Conservation (phyloP, 1,140 invertebrate genomes). For the Caenorhabditis tropicalis region DNA sequence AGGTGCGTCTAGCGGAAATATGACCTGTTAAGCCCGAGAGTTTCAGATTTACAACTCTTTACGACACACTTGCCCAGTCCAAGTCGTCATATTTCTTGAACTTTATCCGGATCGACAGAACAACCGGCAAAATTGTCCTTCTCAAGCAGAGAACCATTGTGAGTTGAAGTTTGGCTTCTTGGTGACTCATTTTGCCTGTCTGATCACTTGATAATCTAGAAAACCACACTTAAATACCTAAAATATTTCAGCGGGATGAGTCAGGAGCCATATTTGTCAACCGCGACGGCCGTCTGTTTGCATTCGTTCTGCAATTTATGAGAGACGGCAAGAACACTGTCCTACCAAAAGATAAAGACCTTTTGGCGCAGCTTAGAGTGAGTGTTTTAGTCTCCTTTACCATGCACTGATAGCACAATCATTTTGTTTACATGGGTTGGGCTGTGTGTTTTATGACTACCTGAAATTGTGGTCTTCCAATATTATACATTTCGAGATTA, state of each 20-base stretch:
- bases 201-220: background rate
- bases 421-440: background rate
- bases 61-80: background rate
- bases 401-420: constrained; percentile 18
- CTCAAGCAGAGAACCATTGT: constrained; percentile 9
- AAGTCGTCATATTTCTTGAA: constrained; percentile 14
- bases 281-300: constrained; percentile 57
- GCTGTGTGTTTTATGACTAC: background rate
- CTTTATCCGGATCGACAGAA: constrained; percentile 3
- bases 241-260: constrained; percentile 16
- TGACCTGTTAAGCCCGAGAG: background rate
- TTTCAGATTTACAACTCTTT: constrained; percentile 8
- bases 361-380: constrained; percentile 53
- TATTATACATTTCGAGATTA: background rate
- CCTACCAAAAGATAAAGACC: constrained; percentile 50
- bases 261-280: constrained; percentile 56
- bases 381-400: constrained; percentile 22
- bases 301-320: constrained; percentile 54
- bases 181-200: background rate
- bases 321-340: constrained; percentile 58
- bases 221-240: background rate
- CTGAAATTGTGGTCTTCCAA: background rate
- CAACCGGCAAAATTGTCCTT: constrained; percentile 11
- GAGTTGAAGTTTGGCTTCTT: background rate
- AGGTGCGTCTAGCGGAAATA: background rate